Percentiles rank a stretch among this genome's conserved stretches.
Evolutionary conservation across 2,888 invertebrate genomes (phyloP).

Genomic region (Thereva nobilitata): DNA sequence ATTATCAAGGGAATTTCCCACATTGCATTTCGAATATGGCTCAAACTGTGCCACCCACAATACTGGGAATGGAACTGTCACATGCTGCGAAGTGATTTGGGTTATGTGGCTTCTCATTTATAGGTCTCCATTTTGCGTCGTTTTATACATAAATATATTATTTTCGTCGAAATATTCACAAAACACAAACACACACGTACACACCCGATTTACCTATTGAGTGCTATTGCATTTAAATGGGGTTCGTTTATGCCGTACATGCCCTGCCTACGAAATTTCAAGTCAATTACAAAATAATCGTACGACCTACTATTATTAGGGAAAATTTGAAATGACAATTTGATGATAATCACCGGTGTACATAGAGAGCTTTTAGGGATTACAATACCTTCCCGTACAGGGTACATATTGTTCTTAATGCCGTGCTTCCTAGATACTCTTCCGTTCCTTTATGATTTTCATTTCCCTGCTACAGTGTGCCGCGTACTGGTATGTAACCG

Average conservation of each 20-base stretch:
- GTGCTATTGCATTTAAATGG: slow-evolving; percentile 31
- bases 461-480: too few species aligned
- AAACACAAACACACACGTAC: slow-evolving; percentile 1
- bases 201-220: slow-evolving; percentile 16
- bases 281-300: slow-evolving; percentile 30
- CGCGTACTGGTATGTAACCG: too few species aligned
- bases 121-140: slow-evolving; percentile 21
- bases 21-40: neutral
- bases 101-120: slow-evolving; percentile 4
- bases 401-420: slow-evolving; percentile 4
- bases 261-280: slow-evolving; percentile 28
- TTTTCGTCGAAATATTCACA: slow-evolving; percentile 20
- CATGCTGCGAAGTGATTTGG: slow-evolving; percentile 12
- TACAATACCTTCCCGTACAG: slow-evolving; percentile 16
- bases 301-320: slow-evolving; percentile 2
- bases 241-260: slow-evolving; percentile 22
- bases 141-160: slow-evolving; percentile 20
- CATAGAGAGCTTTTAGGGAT: slow-evolving; percentile 14
- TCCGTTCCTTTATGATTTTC: slow-evolving; percentile 10
- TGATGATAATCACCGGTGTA: slow-evolving; percentile 22
- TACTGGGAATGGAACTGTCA: neutral
- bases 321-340: slow-evolving; percentile 28
- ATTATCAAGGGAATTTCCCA: slow-evolving; percentile 26
- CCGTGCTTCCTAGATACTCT: slow-evolving; percentile 9
- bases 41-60: neutral